Conservation (phyloP, 2,888 invertebrate genomes). For the Diabrotica balteata region DNA sequence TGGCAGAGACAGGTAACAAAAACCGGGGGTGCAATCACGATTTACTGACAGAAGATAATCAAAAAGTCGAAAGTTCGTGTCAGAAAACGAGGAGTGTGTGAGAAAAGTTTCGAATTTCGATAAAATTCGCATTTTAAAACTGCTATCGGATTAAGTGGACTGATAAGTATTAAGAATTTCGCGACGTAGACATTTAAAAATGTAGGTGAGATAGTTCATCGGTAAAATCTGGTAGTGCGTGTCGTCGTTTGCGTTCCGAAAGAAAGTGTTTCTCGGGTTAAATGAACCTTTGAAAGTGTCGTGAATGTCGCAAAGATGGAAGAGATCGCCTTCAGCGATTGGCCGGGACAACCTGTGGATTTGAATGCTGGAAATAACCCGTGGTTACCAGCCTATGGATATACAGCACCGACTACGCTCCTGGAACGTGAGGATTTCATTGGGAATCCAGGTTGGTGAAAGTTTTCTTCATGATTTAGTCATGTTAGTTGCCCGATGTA, state of each 20-base stretch:
- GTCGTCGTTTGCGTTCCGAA: conserved; percentile 1
- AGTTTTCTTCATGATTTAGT: conserved; percentile 2
- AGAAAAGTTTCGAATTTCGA: conserved; percentile 10
- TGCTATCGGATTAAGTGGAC: conserved; percentile 9
- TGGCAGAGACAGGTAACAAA: conserved; percentile 7
- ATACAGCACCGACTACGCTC: conserved; percentile 68
- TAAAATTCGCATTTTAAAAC: conserved; percentile 9
- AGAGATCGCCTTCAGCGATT: conserved; percentile 69
- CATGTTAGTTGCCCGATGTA: neutral
- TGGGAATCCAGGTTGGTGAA: conserved; percentile 68
- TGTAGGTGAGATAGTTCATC: neutral
- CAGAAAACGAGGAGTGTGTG: conserved; percentile 2
- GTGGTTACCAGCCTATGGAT: conserved; percentile 82
- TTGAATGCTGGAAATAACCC: conserved; percentile 71
- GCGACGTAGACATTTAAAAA: conserved; percentile 7
- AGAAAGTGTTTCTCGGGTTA: conserved; percentile 34
- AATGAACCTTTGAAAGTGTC: conserved; percentile 45
- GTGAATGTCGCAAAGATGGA: conserved; percentile 58
- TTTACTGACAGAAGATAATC: neutral
- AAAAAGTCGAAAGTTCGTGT: neutral
- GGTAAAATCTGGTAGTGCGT: neutral
- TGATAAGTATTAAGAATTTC: conserved; percentile 11
- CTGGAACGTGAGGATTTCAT: conserved; percentile 68
- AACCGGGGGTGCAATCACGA: conserved; percentile 5
- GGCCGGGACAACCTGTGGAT: conserved; percentile 69